A percentile compares a stretch with the other conserved stretches of the same genome.
Evolutionary conservation across 2,888 invertebrate genomes (phyloP).

Genomic region (Dorcus parallelipipedus): DNA sequence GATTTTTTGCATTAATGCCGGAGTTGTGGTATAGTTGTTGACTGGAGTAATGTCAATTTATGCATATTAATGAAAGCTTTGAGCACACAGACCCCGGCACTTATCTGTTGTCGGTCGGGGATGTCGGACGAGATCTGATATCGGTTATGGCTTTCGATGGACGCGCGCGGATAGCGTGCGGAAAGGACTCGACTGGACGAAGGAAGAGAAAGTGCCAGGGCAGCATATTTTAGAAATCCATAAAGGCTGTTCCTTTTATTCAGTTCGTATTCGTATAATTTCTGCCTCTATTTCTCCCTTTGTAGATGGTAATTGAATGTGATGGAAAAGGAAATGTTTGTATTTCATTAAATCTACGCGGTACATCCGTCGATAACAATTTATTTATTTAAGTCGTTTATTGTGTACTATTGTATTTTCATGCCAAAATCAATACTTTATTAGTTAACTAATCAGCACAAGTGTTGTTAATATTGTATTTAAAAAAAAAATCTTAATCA

Average conservation of each 20-base stretch:
- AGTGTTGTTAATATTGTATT: too few relatives aligned
- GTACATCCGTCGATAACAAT: background rate
- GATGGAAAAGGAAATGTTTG: background rate
- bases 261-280: conserved; percentile 4
- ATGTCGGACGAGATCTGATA: conserved; percentile 25
- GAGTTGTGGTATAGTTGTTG: conserved; percentile 5
- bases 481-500: too few relatives aligned
- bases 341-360: background rate
- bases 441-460: too few relatives aligned
- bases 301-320: conserved; percentile 2
- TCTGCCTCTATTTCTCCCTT: conserved; percentile 5
- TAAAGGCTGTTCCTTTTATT: conserved; percentile 25
- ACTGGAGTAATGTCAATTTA: conserved; percentile 36
- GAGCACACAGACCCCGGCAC: conserved; percentile 9
- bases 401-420: too few relatives aligned
- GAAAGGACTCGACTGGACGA: conserved; percentile 22
- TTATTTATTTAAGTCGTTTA: background rate
- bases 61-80: conserved; percentile 36
- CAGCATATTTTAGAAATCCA: conserved; percentile 38
- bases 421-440: too few relatives aligned
- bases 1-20: conserved; percentile 31
- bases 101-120: conserved; percentile 12
- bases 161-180: conserved; percentile 20
- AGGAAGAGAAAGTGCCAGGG: conserved; percentile 30
- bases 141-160: conserved; percentile 23